Evolutionary conservation across 2,113 vertebrate species (phyloP), one percentile per base, ranked within the genome.

Genomic region (Alouatta palliata): DNA sequence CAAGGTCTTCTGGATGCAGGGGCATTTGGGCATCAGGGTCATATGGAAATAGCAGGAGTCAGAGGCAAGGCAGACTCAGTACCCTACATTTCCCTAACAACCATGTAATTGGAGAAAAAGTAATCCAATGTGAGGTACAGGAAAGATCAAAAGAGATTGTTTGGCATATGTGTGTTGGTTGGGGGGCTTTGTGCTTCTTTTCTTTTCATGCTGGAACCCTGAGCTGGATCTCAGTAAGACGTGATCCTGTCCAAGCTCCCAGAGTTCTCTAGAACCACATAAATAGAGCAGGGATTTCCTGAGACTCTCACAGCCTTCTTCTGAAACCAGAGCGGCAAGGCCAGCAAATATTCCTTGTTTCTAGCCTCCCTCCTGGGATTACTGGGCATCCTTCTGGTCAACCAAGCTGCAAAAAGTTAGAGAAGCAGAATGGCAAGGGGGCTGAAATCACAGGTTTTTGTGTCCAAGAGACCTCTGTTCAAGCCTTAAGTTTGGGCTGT

Each of bases 91-190:
- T 68, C 84, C 64, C 40, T 96, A 88, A 97, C 25, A 92, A 23
- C 96, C 71, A 0, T 96, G 77, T 85, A 90, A 95, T 94, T 95
- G 87, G 84, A 95, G 45, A 76, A 87, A 97, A 97, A 97, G 94
- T 88, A 91, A 71, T 96, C 70, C 95, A 95, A 52, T 66, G 95
- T 96, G 95, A 92, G 77, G 85, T 90, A 56, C 73, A 10, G 37
- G 20, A 81, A 85, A 90, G 86, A 96, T 97, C 81, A 80, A 76
- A 96, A 61, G 35, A 40, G 45, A 25, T 52, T 91, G 76, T 90
- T 95, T 85, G 61, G 61, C 30, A 30, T 64, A 27, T 64, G 27
- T 64, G 61, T 32, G 12, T 64, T 64, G 27, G 12, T 58, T 7
- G 61, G 49, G 64, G 49, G 35, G 35, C 85, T 96, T 58, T 32